Base-by-base conservation (phyloP, 2,797 vertebrate species). In the Threskiornis aethiopicus region DNA sequence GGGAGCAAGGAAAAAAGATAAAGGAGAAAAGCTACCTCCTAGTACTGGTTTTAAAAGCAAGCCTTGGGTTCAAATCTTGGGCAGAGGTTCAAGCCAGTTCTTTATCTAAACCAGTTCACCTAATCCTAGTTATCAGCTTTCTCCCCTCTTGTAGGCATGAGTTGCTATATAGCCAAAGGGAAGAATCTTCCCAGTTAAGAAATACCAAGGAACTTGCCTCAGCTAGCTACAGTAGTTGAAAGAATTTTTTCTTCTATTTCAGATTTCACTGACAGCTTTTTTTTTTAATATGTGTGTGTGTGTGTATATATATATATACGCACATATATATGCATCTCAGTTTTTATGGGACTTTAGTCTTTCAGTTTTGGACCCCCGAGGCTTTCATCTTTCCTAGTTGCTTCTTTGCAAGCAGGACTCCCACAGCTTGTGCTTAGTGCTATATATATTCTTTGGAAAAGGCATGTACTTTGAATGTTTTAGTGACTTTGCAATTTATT, bases 151-250 rank as follows among this genome's bases (percentile, higher is more conserved):
- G 58, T 35, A 94, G 86, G 79, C 76, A 86, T 15, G 66, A 92
- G 62, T 3, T 91, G 78, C 47, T 93, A 7, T 44, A 76, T 93
- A 96, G 96, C 84, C 93, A 87, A 95, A 91, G 96, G 96, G 93
- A 85, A 95, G 92, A 95, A 94, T 69, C 89, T 91, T 89, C 90
- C 76, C 26, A 31, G 84, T 33, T 80, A 81, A 91, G 92, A 97
- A 96, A 97, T 95, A 87, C 88, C 90, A 39, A 77, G 64, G 70
- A 91, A 92, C 96, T 96, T 97, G 96, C 94, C 96, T 77, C 93
- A 90, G 95, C 95, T 96, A 87, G 97, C 93, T 96, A 21, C 37
- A 64, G 41, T 8, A 92, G 59, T 18, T 85, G 64, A 94, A 97
- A 94, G 81, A 94, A 73, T 95, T 89, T 66, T n/a, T 25, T 54